Evolutionary conservation across 2,888 invertebrate species (phyloP), one percentile per base, ranked within the genome.

Genomic region (Xestia rhomboidea): DNA sequence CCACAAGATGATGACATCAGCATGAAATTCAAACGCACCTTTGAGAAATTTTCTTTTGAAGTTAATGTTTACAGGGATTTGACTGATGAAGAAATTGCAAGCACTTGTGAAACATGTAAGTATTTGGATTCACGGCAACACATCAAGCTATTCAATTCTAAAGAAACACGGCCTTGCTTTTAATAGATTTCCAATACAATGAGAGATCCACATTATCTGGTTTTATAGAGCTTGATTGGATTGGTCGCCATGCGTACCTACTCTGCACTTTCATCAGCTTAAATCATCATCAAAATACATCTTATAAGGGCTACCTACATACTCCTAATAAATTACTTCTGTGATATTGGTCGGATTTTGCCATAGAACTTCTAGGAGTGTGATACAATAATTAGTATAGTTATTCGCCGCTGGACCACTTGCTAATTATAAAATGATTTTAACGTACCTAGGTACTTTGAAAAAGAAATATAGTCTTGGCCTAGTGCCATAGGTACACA

Each of bases 41-140:
- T 85, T 38, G 76, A 76, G 44, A 70, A 70, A 63, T 85, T 73
- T 46, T 51, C 74, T 0, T 85, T 87, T 21, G 84, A 85, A 68
- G 84, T 87, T 18, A 69, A 76, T 27, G 24, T 84, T 10, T 46
- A 77, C 38, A 68, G 46, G 4, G 67, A 74, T n/a, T 38, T 84
- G 34, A 84, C 62, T 6, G 85, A 81, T 51, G 84, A 84, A 62
- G 85, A 85, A 73, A 85, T 85, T 18, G 76, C 87, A 24, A 71
- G 62, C 49, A 77, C 81, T 60, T 87, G 84, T 77, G 87, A 84
- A 15, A 68, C 64, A 72, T 84, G 84, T 84, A 74, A 74, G 87
- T 76, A 18, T 71, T 41, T 63, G 49, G 7, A 49, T 8, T 21
- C 49, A 21, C 49, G 7, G 2, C 46, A 0, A 49, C 46, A 49